These are phyloP conservation scores for Phrynocephalus guinanensis DNA, from an alignment of 2,797 vertebrate genomes.

Conservation along the genomic window DNA sequence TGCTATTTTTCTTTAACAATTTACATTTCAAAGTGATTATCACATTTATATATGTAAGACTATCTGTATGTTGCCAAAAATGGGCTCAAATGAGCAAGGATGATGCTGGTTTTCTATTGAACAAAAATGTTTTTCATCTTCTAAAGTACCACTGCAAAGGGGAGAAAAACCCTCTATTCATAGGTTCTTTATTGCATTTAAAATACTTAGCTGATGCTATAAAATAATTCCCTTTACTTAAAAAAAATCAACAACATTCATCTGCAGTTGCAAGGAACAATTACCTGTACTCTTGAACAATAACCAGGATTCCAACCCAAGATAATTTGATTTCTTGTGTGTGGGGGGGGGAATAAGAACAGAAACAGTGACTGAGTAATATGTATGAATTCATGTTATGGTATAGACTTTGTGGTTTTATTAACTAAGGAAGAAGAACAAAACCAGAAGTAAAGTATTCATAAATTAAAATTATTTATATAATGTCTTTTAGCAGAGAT, in stretches of 20 bases:
- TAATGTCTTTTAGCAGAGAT: no score
- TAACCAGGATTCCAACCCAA: constrained; percentile 53
- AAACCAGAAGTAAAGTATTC: not conserved
- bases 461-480: not conserved
- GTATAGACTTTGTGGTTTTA: constrained; percentile 1
- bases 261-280: constrained; percentile 57
- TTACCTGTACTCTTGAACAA: constrained; percentile 35
- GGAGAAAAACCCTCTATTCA: constrained; percentile 71
- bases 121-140: constrained; percentile 77
- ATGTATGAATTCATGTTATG: not conserved
- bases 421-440: constrained; percentile 18
- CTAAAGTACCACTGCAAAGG: constrained; percentile 76
- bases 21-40: constrained; percentile 82
- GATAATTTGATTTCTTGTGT: constrained; percentile 34
- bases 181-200: constrained; percentile 78
- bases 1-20: constrained; percentile 83
- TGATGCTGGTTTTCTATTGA: constrained; percentile 77
- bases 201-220: constrained; percentile 62
- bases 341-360: constrained; percentile 16
- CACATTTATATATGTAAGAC: constrained; percentile 79
- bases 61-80: constrained; percentile 79
- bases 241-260: constrained; percentile 61
- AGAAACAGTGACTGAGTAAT: not conserved
- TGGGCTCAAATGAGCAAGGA: constrained; percentile 72
- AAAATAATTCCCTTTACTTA: constrained; percentile 51